A percentile compares a stretch with the other conserved stretches of the same genome.
Evolutionary conservation across 2,797 vertebrate species (phyloP).

Genomic region (Pipistrellus pipistrellus): DNA sequence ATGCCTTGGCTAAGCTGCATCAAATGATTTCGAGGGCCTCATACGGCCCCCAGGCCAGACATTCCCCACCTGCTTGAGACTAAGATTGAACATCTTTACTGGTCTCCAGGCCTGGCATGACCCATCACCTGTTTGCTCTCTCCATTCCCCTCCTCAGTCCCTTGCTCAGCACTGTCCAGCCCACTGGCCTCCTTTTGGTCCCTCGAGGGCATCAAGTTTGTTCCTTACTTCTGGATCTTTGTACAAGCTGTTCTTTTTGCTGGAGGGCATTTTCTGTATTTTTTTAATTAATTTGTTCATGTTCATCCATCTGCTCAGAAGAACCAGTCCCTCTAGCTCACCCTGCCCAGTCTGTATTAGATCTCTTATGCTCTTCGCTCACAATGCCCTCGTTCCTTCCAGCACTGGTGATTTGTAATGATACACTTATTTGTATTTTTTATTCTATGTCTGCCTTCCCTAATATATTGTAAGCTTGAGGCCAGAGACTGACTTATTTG

Average conservation of each 20-base stretch:
- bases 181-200: not conserved
- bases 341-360: not conserved
- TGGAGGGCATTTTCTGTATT: not conserved
- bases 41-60: too few relatives aligned
- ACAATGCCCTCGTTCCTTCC: not conserved
- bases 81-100: too few relatives aligned
- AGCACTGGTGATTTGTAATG: not conserved
- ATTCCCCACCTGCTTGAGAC: not conserved
- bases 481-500: not conserved
- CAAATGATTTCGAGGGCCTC: too few relatives aligned
- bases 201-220: not conserved
- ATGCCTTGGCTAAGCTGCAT: too few relatives aligned
- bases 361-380: not conserved
- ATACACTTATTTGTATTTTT: slow-evolving; percentile 25
- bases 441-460: not conserved
- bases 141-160: accelerated
- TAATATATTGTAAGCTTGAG: not conserved
- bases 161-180: not conserved
- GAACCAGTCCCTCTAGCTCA: not conserved
- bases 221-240: not conserved
- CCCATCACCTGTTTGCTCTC: too few relatives aligned
- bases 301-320: not conserved
- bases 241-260: not conserved
- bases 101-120: not conserved
- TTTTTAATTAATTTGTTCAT: slow-evolving; percentile 9